These are phyloP conservation scores for fruit fly (Drosophila melanogaster) DNA, from an alignment of 1,140 invertebrate species.

Conservation along the genomic window Release_6_plus_ISO1_MT NT_037436.4:149501-150000, in stretches of 20 bases:
- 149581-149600: conserved; percentile 2
- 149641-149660: conserved; percentile 14
- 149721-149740: conserved; percentile 1
- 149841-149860: conserved; percentile 86
- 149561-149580: conserved; percentile 16
- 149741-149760: conserved; percentile 2
- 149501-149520: conserved; percentile 15
- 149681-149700: conserved; percentile 36
- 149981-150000: conserved; percentile 88
- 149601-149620: conserved; percentile 20
- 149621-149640: conserved; percentile 4
- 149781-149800: not conserved
- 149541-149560: conserved; percentile 67
- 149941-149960: conserved; percentile 89
- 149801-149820: conserved; percentile 10
- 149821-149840: conserved; percentile 78
- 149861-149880: conserved; percentile 86
- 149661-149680: conserved; percentile 35
- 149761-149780: not conserved
- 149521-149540: conserved; percentile 17
- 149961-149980: conserved; percentile 87
- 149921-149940: conserved; percentile 88
- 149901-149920: conserved; percentile 86
- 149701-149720: conserved; percentile 25
- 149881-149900: conserved; percentile 87